Base-by-base conservation (phyloP, 92 coral and sea anemone genomes). In the Parazoanthus atlanticus region DNA sequence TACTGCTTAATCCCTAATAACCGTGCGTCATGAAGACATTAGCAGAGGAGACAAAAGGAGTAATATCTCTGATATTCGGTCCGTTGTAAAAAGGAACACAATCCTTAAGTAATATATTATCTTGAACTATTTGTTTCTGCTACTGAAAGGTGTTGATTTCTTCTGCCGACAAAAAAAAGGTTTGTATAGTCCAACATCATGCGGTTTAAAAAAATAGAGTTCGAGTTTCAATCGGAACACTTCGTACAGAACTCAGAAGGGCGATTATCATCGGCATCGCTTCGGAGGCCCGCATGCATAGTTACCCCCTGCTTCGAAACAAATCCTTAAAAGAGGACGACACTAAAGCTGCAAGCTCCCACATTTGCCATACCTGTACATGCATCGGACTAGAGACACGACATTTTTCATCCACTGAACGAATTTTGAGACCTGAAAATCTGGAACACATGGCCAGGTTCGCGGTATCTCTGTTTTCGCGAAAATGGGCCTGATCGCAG, bases 231-330 rank as follows among this genome's bases (percentile, higher is more conserved):
- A 11, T 16, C 76, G 25, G 77, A 61, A 61, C 69, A 23, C 26
- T 61, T 61, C n/a, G 69, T 61, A 13, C 76, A 30, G 17, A 10
- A 5, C 49, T 8, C 49, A 46, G 43, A 40, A 46, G 49, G 49
- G 49, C 49, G 12, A 23, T 23, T 4, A 2, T 12, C 21, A 56
- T 56, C 65, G 23, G 23, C 21, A 56, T 56, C 65, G 23, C 65
- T 13, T 56, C 34, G 74, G 21, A 12, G 56, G 30, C 30, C 79
- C 26, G 71, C 78, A 38, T 5, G 16, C n/a, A 15, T 36, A 5
- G 56, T 30, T 21, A 84, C 87, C 69, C 87, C 87, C 87, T 47
- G 52, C 86, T 28, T 70, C 3, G 86, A 43, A 40, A 67, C 28
- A 67, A 28, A n/a, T 43, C 78, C 76, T 83, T 46, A n/a, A 38